phyloP scores from a whole-genome alignment of 2,888 invertebrate species.

The Panzeria rudis region DNA sequence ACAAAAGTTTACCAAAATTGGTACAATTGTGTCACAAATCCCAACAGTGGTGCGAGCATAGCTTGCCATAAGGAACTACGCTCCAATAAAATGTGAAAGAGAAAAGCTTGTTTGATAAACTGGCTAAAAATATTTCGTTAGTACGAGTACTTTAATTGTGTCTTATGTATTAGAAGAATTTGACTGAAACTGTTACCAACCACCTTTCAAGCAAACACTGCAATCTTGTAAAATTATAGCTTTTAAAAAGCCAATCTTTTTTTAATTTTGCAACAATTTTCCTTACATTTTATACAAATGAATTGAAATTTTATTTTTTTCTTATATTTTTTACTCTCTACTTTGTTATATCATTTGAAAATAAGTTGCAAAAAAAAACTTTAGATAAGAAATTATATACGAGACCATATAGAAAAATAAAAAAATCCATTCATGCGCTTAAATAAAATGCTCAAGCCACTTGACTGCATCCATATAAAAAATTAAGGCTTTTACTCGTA shows the following conservation, averaged over 20 bases:
- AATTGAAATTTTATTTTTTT: conserved; percentile 77
- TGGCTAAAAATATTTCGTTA: no score
- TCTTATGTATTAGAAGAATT: no score
- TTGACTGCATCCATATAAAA: conserved; percentile 82
- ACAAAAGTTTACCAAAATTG: no score
- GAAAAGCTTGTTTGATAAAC: no score
- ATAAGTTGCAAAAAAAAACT: conserved; percentile 58
- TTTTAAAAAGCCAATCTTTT: conserved; percentile 71
- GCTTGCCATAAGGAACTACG: no score
- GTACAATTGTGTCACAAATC: no score
- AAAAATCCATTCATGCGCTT: conserved; percentile 82
- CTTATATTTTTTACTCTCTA: conserved; percentile 70
- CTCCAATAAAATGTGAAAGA: no score
- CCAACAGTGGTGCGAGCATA: no score
- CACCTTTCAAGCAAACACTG: neutral
- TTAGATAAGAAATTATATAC: conserved; percentile 80
- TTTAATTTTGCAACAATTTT: conserved; percentile 81
- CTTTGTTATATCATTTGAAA: conserved; percentile 65
- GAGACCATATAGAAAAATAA: conserved; percentile 75
- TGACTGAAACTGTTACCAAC: no score
- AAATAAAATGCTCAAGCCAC: conserved; percentile 77
- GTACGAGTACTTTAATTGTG: no score
- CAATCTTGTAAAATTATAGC: neutral
- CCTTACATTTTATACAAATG: conserved; percentile 78
- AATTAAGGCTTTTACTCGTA: conserved; percentile 70